Percentiles rank a stretch among this genome's conserved stretches.
These are phyloP conservation scores for Panopea generosa DNA, from an alignment of 2,888 invertebrate genomes.

Conservation along the genomic window DNA sequence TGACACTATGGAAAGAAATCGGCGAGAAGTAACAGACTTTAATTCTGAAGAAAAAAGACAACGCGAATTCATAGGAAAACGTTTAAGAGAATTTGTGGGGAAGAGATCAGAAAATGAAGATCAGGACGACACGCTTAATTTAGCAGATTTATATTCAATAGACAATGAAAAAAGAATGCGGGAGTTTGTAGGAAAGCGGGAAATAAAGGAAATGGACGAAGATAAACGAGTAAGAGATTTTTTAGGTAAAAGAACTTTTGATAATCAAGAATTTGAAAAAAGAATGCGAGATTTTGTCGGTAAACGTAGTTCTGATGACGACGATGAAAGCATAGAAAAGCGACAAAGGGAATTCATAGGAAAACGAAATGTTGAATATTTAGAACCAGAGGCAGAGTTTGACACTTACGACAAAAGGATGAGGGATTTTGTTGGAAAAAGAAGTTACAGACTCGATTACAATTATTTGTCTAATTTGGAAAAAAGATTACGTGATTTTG, in stretches of 20 bases:
- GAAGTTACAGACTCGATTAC: constrained; percentile 24
- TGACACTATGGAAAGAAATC: constrained; percentile 39
- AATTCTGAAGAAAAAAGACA: constrained; percentile 30
- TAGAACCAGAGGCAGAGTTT: constrained; percentile 8
- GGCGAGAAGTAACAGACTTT: constrained; percentile 23
- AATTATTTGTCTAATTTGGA: constrained; percentile 29
- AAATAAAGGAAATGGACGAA: neutral
- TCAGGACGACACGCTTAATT: constrained; percentile 9
- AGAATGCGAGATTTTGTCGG: constrained; percentile 54
- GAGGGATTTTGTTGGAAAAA: constrained; percentile 57
- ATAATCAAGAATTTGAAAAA: constrained; percentile 16
- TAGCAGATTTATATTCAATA: neutral
- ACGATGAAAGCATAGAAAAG: constrained; percentile 32
- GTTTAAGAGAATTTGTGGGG: constrained; percentile 1
- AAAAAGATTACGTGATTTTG: constrained; percentile 59
- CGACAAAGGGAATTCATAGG: constrained; percentile 57
- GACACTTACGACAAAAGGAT: constrained; percentile 45
- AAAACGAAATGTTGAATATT: constrained; percentile 29
- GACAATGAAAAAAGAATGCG: constrained; percentile 1
- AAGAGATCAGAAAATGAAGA: constrained; percentile 22
- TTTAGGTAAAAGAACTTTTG: constrained; percentile 23
- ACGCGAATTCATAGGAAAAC: constrained; percentile 51
- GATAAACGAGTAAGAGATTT: constrained; percentile 40
- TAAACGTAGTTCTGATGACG: constrained; percentile 22
- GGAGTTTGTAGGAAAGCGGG: constrained; percentile 45